phyloP scores from a whole-genome alignment of 2,888 invertebrate genomes.

The Lobophora halterata region DNA sequence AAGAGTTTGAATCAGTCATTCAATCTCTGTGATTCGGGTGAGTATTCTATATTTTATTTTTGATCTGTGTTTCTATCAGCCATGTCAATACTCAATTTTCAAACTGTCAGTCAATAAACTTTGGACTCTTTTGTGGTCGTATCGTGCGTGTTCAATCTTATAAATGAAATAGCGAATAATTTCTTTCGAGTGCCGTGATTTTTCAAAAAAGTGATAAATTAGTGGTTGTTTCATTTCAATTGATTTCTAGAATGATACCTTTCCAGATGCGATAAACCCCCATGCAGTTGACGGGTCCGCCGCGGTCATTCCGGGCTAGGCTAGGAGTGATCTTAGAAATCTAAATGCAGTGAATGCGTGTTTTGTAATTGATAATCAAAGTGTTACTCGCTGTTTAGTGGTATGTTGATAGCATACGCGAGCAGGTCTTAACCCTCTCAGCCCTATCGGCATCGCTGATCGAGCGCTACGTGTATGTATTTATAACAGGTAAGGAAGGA shows the following conservation, averaged over 20 bases:
- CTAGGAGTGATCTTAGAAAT: constrained; percentile 41
- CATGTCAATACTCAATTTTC: too few species aligned
- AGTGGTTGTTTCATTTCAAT: not conserved
- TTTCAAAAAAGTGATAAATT: not conserved
- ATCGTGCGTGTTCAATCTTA: too few species aligned
- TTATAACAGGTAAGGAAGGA: constrained; percentile 57
- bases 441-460: constrained; percentile 11
- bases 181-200: not conserved
- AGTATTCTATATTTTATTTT: too few species aligned
- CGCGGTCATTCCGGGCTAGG: constrained; percentile 46
- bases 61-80: too few species aligned
- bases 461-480: constrained; percentile 52
- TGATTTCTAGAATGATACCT: not conserved
- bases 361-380: constrained; percentile 25
- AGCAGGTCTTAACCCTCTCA: constrained; percentile 15
- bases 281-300: constrained; percentile 20
- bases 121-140: constrained; percentile 6
- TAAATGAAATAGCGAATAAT: too few species aligned
- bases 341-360: constrained; percentile 41
- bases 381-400: constrained; percentile 10
- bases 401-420: constrained; percentile 18
- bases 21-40: too few species aligned
- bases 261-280: constrained; percentile 13
- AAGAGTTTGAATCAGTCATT: too few species aligned
- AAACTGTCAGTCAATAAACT: constrained; percentile 6